Evolutionary conservation across 2,888 invertebrate species (phyloP), one percentile per base, ranked within the genome.

Genomic region (Tachystola acroxantha): DNA sequence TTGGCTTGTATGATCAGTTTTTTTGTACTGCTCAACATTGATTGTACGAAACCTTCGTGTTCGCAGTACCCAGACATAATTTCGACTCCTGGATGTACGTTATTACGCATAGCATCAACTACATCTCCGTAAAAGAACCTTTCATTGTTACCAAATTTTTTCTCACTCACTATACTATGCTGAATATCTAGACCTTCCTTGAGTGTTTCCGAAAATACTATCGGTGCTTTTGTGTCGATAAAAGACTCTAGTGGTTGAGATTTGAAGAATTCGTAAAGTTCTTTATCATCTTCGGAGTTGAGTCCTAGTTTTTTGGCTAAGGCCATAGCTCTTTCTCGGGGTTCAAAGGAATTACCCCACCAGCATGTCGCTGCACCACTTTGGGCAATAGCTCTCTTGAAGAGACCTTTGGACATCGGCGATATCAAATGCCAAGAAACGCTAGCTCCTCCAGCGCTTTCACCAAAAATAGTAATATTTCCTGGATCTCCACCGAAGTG

Each of bases 21-120:
- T 9, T 24, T 24, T 2, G 3, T 24, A 9, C 7, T 10, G 6
- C 7, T 13, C 2, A 14, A 30, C 6, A 57, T 32, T 2, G 20
- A 26, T 19, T 16, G 16, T 16, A 62, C 28, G 0, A 64, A 10
- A 10, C 94, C 93, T 74, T 94, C 94, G 29, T 92, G 89, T 1
- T 89, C 85, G 10, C 90, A 93, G 2, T 91, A 65, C 4, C 94
- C 94, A 9, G 90, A 78, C 64, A 94, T 90, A 65, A 93, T 88
- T 0, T 93, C 92, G 0, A 91, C 79, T n/a, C 51, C 65, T 31
- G 65, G 55, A 22, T 89, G 72, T n/a, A 76, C 75, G n/a, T 89
- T 89, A 10, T 77, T 64, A 42, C 77, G 70, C 7, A 81, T 45
- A 10, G 64, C 59, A 22, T 88, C 72, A 16, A 46, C 35, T 1